Evolutionary conservation across 2,113 vertebrate species (phyloP), one percentile per base, ranked within the genome.

Genomic region (Indri indri): DNA sequence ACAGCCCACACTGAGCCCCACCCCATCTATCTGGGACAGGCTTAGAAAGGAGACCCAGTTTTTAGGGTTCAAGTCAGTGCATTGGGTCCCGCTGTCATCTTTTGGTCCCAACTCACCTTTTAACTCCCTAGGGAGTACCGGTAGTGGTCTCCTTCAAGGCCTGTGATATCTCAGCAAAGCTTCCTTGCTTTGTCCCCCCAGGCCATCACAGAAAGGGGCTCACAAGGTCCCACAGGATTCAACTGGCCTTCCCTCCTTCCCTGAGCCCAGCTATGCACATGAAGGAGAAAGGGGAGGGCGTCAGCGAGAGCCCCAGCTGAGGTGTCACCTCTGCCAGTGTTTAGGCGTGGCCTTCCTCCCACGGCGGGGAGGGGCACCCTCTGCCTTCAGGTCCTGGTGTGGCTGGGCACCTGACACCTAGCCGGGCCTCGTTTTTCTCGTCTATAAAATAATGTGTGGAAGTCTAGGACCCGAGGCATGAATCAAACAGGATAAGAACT

Each of bases 321-420:
- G 22, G n/a, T 7, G 1, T 14, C 79, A 23, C 59, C 42, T 70
- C 13, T 12, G 73, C 65, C 73, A 16, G 3, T 1, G 40, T 23
- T 68, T 13, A 82, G 80, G 45, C 9, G 0, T 10, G 61, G 42
- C 37, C 23, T 22, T 3, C 0, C 61, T 13, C 47, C 25, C 11
- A 11, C 27, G 27, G 61, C 27, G 50, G 45, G 27, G 11, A 45
- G 63, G 23, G 25, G n/a, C 54, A 32, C 63, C 23, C 23, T 2
- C 52, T 2, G 45, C 22, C 76, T 76, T 34, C 10, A 14, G 59
- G 57, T 1, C 20, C 17, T 0, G 5, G n/a, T 1, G 6, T 4
- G 4, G 13, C 18, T 52, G 7, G 5, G 54, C 14, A 30, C 40
- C 17, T 37, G 12, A 52, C 52, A 20, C 40, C 37, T 4, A 16